These are phyloP conservation scores for Pontoporia blainvillei DNA, from an alignment of 2,113 vertebrate species.

Conservation along the genomic window DNA sequence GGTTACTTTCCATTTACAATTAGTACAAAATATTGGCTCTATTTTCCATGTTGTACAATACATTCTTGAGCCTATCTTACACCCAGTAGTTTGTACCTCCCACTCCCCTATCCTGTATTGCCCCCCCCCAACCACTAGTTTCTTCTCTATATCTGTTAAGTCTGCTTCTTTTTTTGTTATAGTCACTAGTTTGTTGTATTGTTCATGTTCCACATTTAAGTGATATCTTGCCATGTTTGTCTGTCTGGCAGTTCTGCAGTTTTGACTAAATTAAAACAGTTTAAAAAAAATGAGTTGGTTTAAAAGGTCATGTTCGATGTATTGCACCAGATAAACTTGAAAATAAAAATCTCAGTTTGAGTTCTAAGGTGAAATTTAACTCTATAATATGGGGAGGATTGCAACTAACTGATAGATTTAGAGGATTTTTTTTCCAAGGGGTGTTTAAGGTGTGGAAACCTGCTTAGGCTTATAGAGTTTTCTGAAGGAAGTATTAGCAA, in stretches of 20 bases:
- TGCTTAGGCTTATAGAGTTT: neutral
- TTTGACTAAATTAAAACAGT: constrained; percentile 21
- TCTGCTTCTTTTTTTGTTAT: neutral
- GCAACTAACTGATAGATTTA: neutral
- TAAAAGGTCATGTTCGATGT: neutral
- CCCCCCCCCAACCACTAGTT: neutral
- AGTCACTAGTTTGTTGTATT: neutral
- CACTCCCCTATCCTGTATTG: neutral
- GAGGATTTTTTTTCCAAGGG: neutral
- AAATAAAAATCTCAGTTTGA: neutral
- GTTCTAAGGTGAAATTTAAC: constrained; percentile 16
- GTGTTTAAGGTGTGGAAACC: neutral
- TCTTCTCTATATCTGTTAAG: neutral
- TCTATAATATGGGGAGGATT: neutral
- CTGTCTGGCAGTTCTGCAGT: neutral
- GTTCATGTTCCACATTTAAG: neutral
- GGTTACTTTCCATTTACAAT: neutral
- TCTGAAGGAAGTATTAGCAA: neutral
- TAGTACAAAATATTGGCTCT: neutral
- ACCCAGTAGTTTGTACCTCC: neutral
- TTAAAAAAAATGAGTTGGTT: neutral
- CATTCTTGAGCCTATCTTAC: neutral
- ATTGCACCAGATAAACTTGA: neutral
- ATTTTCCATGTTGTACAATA: neutral
- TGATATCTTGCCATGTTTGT: neutral